Evolutionary conservation across 92 coral and sea anemone species (phyloP).

Genomic region (Bergia puertoricense): DNA sequence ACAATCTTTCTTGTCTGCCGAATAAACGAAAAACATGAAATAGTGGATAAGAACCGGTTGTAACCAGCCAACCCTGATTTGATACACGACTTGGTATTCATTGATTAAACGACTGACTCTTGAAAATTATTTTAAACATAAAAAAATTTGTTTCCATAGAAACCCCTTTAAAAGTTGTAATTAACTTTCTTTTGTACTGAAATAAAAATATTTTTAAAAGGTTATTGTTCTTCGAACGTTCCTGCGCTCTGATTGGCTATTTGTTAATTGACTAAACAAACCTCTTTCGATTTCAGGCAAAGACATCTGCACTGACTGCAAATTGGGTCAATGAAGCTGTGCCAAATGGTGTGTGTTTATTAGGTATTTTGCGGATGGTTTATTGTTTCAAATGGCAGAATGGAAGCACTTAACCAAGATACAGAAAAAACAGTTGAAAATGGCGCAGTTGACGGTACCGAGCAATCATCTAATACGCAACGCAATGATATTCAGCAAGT

Average conservation of each 20-base stretch:
- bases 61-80: too few species aligned
- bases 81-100: too few species aligned
- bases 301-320: background rate
- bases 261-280: background rate
- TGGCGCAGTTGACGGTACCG: background rate
- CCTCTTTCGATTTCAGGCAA: background rate
- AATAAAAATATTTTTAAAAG: background rate
- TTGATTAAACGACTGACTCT: too few species aligned
- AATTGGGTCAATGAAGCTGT: background rate
- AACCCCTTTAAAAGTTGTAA: background rate
- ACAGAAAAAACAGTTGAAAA: background rate
- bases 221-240: background rate
- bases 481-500: background rate
- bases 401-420: background rate
- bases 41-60: too few species aligned
- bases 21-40: too few species aligned
- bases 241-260: slow-evolving; percentile 11
- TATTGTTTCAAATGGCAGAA: background rate
- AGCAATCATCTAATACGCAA: background rate
- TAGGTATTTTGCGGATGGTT: too few species aligned
- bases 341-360: background rate
- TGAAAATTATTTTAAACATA: too few species aligned
- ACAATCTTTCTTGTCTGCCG: too few species aligned
- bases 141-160: slow-evolving; percentile 30
- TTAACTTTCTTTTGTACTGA: background rate